A percentile compares a stretch with the other conserved stretches of the same genome.
Conservation (phyloP, 2,888 invertebrate species). For the Rhyacophila evoluta region DNA sequence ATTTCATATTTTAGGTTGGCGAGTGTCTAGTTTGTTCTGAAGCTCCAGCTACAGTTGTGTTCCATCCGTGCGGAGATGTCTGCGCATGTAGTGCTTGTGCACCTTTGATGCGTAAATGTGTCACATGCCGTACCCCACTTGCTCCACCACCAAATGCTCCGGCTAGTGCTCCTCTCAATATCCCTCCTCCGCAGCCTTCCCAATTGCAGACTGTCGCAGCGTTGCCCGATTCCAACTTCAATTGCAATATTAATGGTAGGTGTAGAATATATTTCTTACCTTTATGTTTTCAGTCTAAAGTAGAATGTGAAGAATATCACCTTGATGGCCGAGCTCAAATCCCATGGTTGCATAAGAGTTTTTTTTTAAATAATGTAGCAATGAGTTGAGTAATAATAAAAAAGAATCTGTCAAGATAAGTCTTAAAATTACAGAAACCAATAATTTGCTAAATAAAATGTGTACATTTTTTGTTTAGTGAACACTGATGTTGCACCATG, state of each 20-base stretch:
- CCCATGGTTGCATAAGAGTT: too few relatives aligned
- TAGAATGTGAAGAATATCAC: too few relatives aligned
- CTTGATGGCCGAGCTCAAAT: too few relatives aligned
- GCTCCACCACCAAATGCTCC: slow-evolving; percentile 60
- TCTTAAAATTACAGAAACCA: too few relatives aligned
- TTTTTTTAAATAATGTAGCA: too few relatives aligned
- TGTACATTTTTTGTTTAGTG: slow-evolving; percentile 42
- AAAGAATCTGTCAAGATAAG: too few relatives aligned
- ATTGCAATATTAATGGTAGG: slow-evolving; percentile 57
- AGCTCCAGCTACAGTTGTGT: slow-evolving; percentile 90
- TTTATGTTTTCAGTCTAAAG: too few relatives aligned
- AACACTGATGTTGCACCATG: slow-evolving; percentile 49
- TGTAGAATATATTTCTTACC: too few relatives aligned
- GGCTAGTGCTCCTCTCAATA: slow-evolving; percentile 56
- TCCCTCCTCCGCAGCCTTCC: slow-evolving; percentile 41
- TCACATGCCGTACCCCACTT: slow-evolving; percentile 88
- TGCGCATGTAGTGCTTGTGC: slow-evolving; percentile 89
- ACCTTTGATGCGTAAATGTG: slow-evolving; percentile 97
- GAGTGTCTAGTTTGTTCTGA: slow-evolving; percentile 97
- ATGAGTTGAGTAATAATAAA: too few relatives aligned
- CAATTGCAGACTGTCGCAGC: slow-evolving; percentile 35
- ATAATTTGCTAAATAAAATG: too few relatives aligned
- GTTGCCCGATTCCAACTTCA: slow-evolving; percentile 20
- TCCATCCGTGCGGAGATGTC: slow-evolving; percentile 96
- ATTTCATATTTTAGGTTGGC: slow-evolving; percentile 76